Conservation (phyloP, 2,888 invertebrate genomes). For the Mayetiola destructor region DNA sequence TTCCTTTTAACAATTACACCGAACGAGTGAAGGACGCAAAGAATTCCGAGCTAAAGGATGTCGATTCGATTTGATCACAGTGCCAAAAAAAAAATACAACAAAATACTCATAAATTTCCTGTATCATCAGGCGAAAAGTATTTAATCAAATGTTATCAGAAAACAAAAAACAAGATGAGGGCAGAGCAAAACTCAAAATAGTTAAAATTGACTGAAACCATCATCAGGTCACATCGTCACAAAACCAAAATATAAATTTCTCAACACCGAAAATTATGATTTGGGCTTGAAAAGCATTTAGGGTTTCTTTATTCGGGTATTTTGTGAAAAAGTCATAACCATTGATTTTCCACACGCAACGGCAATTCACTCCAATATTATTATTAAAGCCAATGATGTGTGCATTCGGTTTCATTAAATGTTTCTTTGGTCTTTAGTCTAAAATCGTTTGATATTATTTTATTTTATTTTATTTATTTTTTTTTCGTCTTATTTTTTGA, state of each 20-base stretch:
- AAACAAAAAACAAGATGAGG: no score
- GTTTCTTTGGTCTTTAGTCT: background rate
- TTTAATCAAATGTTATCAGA: no score
- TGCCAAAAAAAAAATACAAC: no score
- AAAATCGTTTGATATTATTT: background rate
- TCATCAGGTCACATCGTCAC: background rate
- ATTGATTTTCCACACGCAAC: slow-evolving; percentile 8
- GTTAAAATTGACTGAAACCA: slow-evolving; percentile 5
- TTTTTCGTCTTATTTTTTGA: background rate
- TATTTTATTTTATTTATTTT: background rate
- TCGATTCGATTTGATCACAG: no score
- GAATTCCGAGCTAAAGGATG: no score
- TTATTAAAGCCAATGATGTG: no score
- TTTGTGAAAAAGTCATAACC: slow-evolving; percentile 3
- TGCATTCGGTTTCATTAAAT: no score
- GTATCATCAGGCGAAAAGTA: no score
- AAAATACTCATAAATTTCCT: no score
- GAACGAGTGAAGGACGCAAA: no score
- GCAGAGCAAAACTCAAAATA: slow-evolving; percentile 1
- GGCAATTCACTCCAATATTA: background rate
- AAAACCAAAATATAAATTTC: background rate
- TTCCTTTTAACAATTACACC: no score
- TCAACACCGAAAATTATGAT: slow-evolving; percentile 7
- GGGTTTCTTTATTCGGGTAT: background rate
- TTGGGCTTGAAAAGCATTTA: background rate